phyloP scores from a whole-genome alignment of 2,113 vertebrate species.

The Okapia johnstoni region DNA sequence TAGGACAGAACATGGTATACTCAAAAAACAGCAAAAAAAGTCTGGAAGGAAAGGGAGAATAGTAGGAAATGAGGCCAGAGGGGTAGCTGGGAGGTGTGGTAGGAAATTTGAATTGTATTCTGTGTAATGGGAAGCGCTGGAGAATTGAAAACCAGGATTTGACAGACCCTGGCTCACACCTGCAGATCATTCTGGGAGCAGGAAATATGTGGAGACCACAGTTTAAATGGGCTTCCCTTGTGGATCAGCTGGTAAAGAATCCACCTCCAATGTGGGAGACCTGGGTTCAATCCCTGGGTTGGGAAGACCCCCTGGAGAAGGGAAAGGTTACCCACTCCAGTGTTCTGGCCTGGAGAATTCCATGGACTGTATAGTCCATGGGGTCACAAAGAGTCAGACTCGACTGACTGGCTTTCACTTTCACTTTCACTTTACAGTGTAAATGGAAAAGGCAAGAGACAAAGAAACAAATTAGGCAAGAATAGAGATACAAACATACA shows the following conservation, averaged over 20 bases:
- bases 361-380: rapidly evolving
- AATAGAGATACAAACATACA: neutral
- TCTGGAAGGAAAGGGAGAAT: neutral
- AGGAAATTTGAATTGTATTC: neutral
- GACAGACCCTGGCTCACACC: neutral
- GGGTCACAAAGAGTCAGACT: neutral
- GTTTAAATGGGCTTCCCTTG: neutral
- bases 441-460: neutral
- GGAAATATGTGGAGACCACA: neutral
- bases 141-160: neutral
- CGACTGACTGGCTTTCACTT: neutral
- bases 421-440: neutral
- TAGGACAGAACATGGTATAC: neutral
- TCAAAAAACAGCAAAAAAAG: neutral
- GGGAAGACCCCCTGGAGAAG: neutral
- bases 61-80: neutral
- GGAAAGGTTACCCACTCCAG: neutral
- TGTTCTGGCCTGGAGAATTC: neutral
- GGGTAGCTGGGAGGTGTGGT: neutral
- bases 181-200: neutral
- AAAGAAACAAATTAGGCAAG: neutral
- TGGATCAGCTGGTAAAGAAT: neutral
- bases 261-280: neutral
- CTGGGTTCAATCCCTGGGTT: neutral
- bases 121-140: neutral